Conservation (phyloP, 2,797 vertebrate genomes). For the Catostomus latipinnis region DNA sequence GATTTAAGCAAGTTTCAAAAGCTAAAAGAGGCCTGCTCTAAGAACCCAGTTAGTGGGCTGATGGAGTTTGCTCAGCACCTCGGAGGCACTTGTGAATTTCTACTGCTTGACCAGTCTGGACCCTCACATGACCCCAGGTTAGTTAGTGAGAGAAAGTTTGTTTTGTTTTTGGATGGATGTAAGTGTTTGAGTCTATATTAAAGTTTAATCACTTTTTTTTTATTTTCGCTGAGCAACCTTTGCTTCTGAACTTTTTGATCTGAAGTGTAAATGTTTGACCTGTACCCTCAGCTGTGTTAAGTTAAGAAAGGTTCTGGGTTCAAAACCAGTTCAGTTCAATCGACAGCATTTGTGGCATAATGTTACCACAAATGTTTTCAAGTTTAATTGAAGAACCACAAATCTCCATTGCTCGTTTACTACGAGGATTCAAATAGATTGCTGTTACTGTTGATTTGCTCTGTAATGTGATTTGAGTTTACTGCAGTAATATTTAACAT, state of each 20-base stretch:
- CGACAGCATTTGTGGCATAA: too few species aligned
- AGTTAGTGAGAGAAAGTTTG: slow-evolving; percentile 52
- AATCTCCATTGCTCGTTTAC: too few species aligned
- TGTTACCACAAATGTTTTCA: too few species aligned
- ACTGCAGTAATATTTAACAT: too few species aligned
- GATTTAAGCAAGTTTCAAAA: slow-evolving; percentile 76
- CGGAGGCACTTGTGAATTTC: slow-evolving; percentile 89
- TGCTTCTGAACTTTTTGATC: not conserved
- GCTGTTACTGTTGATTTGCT: too few species aligned
- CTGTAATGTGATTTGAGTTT: too few species aligned
- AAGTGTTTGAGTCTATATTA: not conserved
- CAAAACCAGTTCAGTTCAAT: too few species aligned
- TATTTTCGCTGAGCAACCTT: not conserved
- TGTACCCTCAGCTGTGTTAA: not conserved
- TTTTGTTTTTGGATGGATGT: not conserved
- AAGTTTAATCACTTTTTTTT: not conserved
- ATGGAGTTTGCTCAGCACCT: slow-evolving; percentile 92
- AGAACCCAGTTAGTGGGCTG: slow-evolving; percentile 93
- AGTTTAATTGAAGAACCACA: too few species aligned
- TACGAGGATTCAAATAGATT: too few species aligned
- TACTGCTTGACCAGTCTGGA: slow-evolving; percentile 90
- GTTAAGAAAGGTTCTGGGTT: too few species aligned
- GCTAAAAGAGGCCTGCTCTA: slow-evolving; percentile 86
- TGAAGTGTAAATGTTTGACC: not conserved
- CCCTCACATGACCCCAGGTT: slow-evolving; percentile 95